phyloP scores from a whole-genome alignment of 2,113 vertebrate species.

The Hippotragus niger region DNA sequence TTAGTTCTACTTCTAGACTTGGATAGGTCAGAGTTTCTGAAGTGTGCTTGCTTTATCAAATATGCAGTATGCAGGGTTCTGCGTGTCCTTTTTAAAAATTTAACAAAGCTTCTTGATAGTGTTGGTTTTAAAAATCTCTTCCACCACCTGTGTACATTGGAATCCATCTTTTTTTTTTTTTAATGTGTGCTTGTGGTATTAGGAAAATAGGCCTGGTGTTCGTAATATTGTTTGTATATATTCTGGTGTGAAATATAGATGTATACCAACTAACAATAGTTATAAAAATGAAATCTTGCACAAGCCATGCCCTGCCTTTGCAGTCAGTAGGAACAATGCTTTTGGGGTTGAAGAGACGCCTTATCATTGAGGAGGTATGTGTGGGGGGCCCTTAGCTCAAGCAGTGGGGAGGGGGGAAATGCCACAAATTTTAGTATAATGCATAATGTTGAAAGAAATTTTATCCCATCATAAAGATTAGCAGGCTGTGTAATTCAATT shows the following conservation, averaged over 20 bases:
- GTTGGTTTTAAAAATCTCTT: neutral
- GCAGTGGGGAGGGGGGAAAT: neutral
- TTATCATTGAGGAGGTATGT: neutral
- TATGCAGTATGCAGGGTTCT: neutral
- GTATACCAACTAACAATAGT: constrained; percentile 14
- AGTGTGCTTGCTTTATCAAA: neutral
- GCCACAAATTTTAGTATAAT: constrained; percentile 77
- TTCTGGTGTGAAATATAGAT: constrained; percentile 11
- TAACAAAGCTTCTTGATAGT: neutral
- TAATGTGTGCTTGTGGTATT: neutral
- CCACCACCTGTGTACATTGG: neutral
- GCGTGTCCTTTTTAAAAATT: neutral
- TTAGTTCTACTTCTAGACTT: neutral
- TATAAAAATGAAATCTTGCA: constrained; percentile 63
- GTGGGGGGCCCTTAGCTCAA: neutral
- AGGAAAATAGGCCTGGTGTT: neutral
- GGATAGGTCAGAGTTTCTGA: neutral
- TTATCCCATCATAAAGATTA: constrained; percentile 85
- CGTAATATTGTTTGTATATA: neutral
- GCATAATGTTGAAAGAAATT: constrained; percentile 79
- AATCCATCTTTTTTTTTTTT: neutral
- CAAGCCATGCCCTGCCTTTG: neutral
- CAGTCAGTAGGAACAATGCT: constrained; percentile 64
- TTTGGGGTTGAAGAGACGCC: constrained; percentile 44
- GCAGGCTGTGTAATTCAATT: constrained; percentile 89